Base-by-base conservation (phyloP, 37 sponge, comb jelly and placozoan genomes). In the Oscarella lobularis region DNA sequence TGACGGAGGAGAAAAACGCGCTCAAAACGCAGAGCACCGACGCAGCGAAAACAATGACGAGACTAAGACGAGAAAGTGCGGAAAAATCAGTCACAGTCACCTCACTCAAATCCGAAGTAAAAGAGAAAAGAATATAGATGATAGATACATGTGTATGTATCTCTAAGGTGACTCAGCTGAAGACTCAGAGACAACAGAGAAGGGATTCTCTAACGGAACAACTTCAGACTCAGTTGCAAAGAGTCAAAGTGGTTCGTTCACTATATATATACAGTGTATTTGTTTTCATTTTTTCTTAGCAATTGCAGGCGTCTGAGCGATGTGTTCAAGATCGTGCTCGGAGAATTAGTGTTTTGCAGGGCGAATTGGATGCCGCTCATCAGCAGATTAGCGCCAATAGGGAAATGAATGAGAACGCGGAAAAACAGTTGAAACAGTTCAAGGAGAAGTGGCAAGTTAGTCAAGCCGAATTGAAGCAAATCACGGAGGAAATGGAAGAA, bases 301-400 rank as follows among this genome's bases (percentile, higher is more conserved):
- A 48, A 48, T 48, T 48, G 60, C 60, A 48, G 20, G 60, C 60
- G 20, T 48, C 60, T 20, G 60, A 48, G 60, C 60, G 60, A 27
- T 48, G 60, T 48, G 60, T 48, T 48, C 60, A 48, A 27, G 60
- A 48, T 48, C 60, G 60, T 48, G 60, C 60, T 27, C 60, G 20
- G 60, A 48, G 20, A 48, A 48, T 48, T 48, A 48, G 60, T 48
- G 60, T 48, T 27, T 48, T 48, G 20, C 60, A 48, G 20, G 60
- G 60, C 9, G 60, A 48, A 20, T 9, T 48, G 60, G 60, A 48
- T 48, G 60, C 60, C 9, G 20, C 60, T 48, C 14, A 20, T 20
- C 60, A 48, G 20, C 60, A 48, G 60, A 9, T 48, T 9, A 20
- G 20, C 14, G 20, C 60, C 9, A 48, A 48, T 20, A 48, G 20